Base-by-base conservation (phyloP, 2,888 invertebrate species). In the Anaspis maculata region DNA sequence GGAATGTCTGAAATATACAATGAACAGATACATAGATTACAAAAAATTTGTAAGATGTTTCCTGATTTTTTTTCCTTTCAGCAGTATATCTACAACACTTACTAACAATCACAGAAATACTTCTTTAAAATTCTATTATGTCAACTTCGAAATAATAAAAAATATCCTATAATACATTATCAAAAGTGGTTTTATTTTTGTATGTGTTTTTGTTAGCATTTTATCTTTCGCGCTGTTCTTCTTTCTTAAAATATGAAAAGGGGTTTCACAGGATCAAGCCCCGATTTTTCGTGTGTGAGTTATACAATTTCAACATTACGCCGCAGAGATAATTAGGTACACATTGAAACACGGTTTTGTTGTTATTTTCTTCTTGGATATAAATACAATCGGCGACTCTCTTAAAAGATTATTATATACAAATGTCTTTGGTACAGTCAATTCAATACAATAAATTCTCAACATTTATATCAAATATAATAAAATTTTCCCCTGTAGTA, bases 91-190 rank as follows among this genome's bases (percentile, higher is more conserved):
- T 51, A 49, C 52, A n/a, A 59, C 59, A 62, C 56, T 54, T 58
- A 59, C 49, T 57, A 60, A 61, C 59, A 61, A 62, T 62, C 61
- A 63, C 62, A 61, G 60, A 61, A 59, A 57, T 52, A 53, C 52
- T 55, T 51, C 45, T 46, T 49, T 45, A 41, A 46, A 44, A 43
- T 41, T 44, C 41, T 41, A 43, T 41, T 39, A 27, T n/a, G n/a
- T n/a, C n/a, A 41, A 39, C 32, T 41, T 36, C 21, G 28, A 36
- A 36, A 34, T 37, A 37, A 37, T 34, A n/a, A n/a, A n/a, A n/a
- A n/a, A n/a, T n/a, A n/a, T n/a, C n/a, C n/a, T n/a, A n/a, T n/a
- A n/a, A n/a, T n/a, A n/a, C n/a, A n/a, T n/a, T n/a, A n/a, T n/a
- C n/a, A n/a, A n/a, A n/a, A n/a, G n/a, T n/a, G n/a, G n/a, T n/a